Percentiles rank a stretch among this genome's conserved stretches.
phyloP scores from a whole-genome alignment of 2,797 vertebrate species.

The Paramormyrops hopkinsi region DNA sequence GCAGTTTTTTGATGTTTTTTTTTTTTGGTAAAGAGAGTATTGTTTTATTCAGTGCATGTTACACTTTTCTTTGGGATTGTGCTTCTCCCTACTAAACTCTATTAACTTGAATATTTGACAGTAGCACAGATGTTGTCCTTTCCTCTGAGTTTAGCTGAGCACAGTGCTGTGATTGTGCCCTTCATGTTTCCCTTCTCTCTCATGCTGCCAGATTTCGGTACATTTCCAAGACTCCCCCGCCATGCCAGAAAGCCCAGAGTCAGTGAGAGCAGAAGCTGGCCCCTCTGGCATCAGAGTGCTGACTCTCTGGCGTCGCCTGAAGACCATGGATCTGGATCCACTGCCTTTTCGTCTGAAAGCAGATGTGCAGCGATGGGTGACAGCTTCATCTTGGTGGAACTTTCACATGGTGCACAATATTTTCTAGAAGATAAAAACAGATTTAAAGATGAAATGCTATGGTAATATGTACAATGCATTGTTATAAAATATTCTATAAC shows the following conservation, averaged over 20 bases:
- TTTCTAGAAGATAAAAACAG: conserved; percentile 34
- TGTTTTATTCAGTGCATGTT: not conserved
- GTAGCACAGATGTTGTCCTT: not conserved
- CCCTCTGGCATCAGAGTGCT: not conserved
- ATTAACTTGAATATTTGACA: not conserved
- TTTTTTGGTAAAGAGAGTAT: not conserved
- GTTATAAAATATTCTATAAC: not conserved
- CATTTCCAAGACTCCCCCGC: not conserved
- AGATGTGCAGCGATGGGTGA: not conserved
- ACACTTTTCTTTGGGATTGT: not conserved
- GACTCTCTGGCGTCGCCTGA: not conserved
- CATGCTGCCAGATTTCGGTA: not conserved
- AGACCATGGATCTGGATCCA: not conserved
- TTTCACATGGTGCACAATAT: conserved; percentile 45
- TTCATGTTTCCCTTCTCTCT: not conserved
- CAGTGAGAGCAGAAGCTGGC: not conserved
- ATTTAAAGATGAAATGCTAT: not conserved
- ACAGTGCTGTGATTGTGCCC: not conserved
- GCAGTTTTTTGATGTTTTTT: not conserved
- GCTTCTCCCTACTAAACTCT: not conserved
- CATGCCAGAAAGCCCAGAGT: not conserved
- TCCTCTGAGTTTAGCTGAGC: not conserved
- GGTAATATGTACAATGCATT: not conserved
- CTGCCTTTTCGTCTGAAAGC: not conserved
- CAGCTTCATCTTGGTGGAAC: conserved; percentile 37